Percentiles rank a stretch among this genome's conserved stretches.
phyloP scores from a whole-genome alignment of 1,140 invertebrate genomes.

The Euura lappo region DNA sequence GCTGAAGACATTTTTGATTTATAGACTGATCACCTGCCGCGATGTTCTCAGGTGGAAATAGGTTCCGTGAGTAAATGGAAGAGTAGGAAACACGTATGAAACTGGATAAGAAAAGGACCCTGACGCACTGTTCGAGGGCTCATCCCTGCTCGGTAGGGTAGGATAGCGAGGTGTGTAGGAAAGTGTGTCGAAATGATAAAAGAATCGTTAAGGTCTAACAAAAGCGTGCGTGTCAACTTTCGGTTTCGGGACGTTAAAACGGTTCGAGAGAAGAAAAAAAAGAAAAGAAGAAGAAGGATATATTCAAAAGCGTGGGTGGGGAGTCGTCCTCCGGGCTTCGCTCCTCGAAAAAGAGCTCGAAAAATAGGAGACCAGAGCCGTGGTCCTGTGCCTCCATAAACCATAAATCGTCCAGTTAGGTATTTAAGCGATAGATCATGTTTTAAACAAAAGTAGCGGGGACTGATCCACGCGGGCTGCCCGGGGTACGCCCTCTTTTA shows the following conservation, averaged over 20 bases:
- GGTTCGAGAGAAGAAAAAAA: neutral
- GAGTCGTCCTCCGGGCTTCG: slow-evolving; percentile 14
- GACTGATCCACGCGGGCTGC: slow-evolving; percentile 17
- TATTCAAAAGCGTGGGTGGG: slow-evolving; percentile 35
- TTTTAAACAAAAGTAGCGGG: slow-evolving; percentile 54
- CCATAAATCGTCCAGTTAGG: slow-evolving; percentile 53
- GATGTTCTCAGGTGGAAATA: slow-evolving; percentile 7
- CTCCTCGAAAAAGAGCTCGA: neutral
- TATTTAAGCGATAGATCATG: slow-evolving; percentile 58
- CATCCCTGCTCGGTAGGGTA: neutral
- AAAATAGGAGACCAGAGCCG: slow-evolving; percentile 23
- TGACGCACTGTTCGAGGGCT: neutral
- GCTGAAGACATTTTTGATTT: slow-evolving; percentile 4
- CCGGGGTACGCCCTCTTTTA: slow-evolving; percentile 37
- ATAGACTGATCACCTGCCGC: slow-evolving; percentile 3
- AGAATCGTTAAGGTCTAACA: slow-evolving; percentile 29
- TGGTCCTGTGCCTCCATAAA: slow-evolving; percentile 26
- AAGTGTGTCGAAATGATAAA: slow-evolving; percentile 49
- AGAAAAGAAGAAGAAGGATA: neutral
- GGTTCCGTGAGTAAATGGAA: slow-evolving; percentile 19
- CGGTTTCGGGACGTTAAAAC: slow-evolving; percentile 20
- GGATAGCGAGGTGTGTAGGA: slow-evolving; percentile 21
- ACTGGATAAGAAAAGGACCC: neutral
- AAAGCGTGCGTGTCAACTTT: slow-evolving; percentile 36
- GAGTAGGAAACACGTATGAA: neutral